Evolutionary conservation across 2,113 vertebrate genomes (phyloP).

Genomic region (Xenopus tropicalis): DNA sequence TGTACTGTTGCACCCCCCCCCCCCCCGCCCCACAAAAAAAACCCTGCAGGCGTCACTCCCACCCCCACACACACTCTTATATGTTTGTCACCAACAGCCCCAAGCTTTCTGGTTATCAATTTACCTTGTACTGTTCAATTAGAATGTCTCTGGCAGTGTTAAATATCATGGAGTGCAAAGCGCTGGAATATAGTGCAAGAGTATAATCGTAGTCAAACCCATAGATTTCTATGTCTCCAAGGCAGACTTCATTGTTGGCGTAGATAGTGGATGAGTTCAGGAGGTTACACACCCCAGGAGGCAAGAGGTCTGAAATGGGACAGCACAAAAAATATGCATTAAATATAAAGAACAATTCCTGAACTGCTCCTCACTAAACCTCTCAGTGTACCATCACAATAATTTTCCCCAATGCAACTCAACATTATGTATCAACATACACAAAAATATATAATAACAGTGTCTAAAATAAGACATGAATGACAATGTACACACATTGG

Average conservation of each 20-base stretch:
- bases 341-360: not conserved
- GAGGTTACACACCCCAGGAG: conserved; percentile 70
- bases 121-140: conserved; percentile 74
- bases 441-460: too few species aligned
- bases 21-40: too few species aligned
- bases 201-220: conserved; percentile 70
- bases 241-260: conserved; percentile 75
- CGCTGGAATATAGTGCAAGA: conserved; percentile 61
- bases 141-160: conserved; percentile 71
- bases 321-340: not conserved
- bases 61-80: too few species aligned
- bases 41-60: too few species aligned
- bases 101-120: too few species aligned
- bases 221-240: conserved; percentile 73
- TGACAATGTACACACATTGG: too few species aligned
- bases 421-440: too few species aligned
- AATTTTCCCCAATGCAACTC: too few species aligned
- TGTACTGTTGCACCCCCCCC: too few species aligned
- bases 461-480: too few species aligned
- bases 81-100: too few species aligned
- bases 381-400: not conserved
- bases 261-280: conserved; percentile 74
- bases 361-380: not conserved
- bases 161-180: conserved; percentile 73
- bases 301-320: conserved; percentile 68